phyloP scores from a whole-genome alignment of 2,797 vertebrate genomes.

The Garrulus glandarius region DNA sequence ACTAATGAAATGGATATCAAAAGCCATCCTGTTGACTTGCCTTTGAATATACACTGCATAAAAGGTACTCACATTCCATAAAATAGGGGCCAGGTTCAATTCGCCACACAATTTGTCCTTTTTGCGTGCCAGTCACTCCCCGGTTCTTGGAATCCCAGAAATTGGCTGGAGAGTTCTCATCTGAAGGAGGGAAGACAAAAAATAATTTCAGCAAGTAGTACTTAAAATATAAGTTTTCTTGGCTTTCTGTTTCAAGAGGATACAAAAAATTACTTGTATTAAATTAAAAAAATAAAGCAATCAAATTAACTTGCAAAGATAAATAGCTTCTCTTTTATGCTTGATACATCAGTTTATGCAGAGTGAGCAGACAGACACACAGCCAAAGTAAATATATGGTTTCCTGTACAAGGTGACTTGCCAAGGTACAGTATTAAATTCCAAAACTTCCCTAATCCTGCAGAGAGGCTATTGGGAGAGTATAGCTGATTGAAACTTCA shows the following conservation, averaged over 20 bases:
- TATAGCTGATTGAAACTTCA: neutral
- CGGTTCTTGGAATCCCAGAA: constrained; percentile 99
- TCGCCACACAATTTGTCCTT: constrained; percentile 97
- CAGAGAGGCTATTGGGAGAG: neutral
- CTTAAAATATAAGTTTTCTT: neutral
- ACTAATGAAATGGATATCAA: neutral
- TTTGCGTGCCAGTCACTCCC: constrained; percentile 95
- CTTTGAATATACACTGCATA: neutral
- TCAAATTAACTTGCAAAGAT: neutral
- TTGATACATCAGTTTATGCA: neutral
- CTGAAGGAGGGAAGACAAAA: constrained; percentile 68
- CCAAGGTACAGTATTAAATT: neutral
- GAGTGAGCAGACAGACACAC: neutral
- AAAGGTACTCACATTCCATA: constrained; percentile 89
- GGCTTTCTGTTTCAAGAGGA: neutral
- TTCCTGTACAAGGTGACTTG: neutral
- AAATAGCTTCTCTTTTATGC: neutral
- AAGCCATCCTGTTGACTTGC: neutral
- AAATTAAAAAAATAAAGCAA: neutral
- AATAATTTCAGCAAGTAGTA: neutral
- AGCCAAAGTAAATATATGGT: neutral
- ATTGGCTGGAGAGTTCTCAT: constrained; percentile 95
- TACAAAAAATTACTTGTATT: neutral
- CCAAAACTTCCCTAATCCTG: neutral
- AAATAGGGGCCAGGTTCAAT: constrained; percentile 95